Conservation (phyloP, 2,888 invertebrate species). For the Diachrysia chrysitis region DNA sequence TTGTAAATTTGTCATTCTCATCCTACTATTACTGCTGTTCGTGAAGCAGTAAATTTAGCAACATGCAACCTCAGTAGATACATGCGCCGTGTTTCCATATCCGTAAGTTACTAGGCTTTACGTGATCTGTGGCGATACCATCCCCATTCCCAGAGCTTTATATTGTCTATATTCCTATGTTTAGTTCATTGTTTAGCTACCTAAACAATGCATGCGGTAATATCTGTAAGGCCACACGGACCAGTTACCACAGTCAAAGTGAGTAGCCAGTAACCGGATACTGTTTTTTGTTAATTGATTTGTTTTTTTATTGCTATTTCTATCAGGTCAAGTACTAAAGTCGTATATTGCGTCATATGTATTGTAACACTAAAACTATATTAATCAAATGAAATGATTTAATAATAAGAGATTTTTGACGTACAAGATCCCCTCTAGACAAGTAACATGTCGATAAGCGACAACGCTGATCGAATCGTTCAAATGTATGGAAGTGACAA, state of each 20-base stretch:
- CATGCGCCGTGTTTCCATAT: neutral
- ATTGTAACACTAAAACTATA: neutral
- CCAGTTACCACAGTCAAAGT: neutral
- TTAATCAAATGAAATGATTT: neutral
- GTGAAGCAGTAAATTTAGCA: neutral
- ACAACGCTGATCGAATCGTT: no score
- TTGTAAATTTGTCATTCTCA: no score
- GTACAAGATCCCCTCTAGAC: no score
- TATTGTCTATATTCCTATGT: neutral
- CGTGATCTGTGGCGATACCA: neutral
- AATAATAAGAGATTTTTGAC: no score
- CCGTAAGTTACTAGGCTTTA: neutral
- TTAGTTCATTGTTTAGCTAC: neutral
- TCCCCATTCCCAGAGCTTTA: conserved; percentile 2
- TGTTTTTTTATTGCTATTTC: neutral
- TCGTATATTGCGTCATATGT: neutral
- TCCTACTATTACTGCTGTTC: neutral
- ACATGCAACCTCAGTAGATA: neutral
- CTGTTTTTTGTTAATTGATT: neutral
- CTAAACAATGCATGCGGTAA: neutral
- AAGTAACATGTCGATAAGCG: no score
- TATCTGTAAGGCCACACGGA: neutral
- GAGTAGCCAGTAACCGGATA: neutral
- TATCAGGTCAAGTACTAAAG: neutral
- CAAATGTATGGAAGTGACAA: no score